Evolutionary conservation across 2,113 vertebrate genomes (phyloP), one percentile per base, ranked within the genome.

Genomic region (Chitala chitala): DNA sequence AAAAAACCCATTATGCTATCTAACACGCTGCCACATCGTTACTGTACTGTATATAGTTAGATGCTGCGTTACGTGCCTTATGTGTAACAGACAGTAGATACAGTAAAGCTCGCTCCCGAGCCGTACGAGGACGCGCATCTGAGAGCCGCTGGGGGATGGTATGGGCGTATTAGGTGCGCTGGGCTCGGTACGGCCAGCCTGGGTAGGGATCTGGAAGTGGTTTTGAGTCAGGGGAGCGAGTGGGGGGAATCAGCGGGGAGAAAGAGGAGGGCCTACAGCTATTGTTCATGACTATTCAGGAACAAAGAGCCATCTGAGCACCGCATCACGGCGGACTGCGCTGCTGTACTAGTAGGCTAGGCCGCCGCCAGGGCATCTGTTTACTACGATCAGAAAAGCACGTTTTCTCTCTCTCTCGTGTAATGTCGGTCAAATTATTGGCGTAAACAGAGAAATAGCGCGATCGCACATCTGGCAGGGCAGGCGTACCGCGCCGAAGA

Each of bases 261-360:
- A 68, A 44, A 76, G 72, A 72, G 69, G 75, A 78, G 64, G 74
- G 71, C 75, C 74, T 68, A 77, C 10, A 61, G 77, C 73, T 69
- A 79, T 82, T 85, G 83, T 85, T 85, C 82, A 66, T 71, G 54
- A 64, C 79, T 79, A 71, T 75, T 63, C 59, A 61, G 80, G 83
- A 85, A 85, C 83, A 85, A 85, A 85, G 83, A 78, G 73, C 69
- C 68, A 76, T 15, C 72, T 44, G 69, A 75, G 74, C 73, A 72
- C 36, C 51, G 69, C 70, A 53, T 53, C 54, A 50, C 75, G 69
- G 65, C 68, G 38, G 26, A 22, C 72, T 40, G 38, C 48, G 12
- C 72, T 29, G 46, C 71, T 24, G 10, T n/a, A 3, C 76, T 40
- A 33, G 26, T 56, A 61, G 10, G 26, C 48, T 1, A 48, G 26